phyloP scores from a whole-genome alignment of 2,888 invertebrate species.

The Mythimna impura region DNA sequence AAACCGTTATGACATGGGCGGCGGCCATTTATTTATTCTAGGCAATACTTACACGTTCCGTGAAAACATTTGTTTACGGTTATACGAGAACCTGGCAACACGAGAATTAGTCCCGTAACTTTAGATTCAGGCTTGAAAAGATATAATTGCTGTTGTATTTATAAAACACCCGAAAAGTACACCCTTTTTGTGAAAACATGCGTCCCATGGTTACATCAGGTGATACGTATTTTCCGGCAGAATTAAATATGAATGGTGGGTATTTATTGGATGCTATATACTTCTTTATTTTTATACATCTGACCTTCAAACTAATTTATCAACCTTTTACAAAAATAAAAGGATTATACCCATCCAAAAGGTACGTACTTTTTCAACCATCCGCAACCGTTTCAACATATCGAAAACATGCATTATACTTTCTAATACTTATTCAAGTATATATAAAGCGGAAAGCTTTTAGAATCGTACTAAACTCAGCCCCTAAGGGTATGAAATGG shows the following conservation, averaged over 20 bases:
- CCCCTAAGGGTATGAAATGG: slow-evolving; percentile 36
- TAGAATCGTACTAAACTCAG: slow-evolving; percentile 22
- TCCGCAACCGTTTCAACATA: slow-evolving; percentile 8
- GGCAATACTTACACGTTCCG: slow-evolving; percentile 63
- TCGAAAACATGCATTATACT: slow-evolving; percentile 18
- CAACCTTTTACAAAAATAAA: slow-evolving; percentile 15
- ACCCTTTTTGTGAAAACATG: slow-evolving; percentile 42
- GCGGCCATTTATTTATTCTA: slow-evolving; percentile 79
- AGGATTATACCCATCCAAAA: background rate
- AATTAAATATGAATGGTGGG: slow-evolving; percentile 45
- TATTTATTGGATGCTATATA: slow-evolving; percentile 19
- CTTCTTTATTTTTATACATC: slow-evolving; percentile 38
- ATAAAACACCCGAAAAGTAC: slow-evolving; percentile 26
- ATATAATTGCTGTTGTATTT: slow-evolving; percentile 52
- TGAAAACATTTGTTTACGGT: slow-evolving; percentile 75
- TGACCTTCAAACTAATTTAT: slow-evolving; percentile 24
- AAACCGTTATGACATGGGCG: slow-evolving; percentile 72
- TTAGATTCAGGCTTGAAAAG: slow-evolving; percentile 19
- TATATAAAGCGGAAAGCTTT: slow-evolving; percentile 25
- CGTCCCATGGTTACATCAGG: slow-evolving; percentile 14
- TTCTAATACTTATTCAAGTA: slow-evolving; percentile 23
- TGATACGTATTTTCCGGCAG: slow-evolving; percentile 21
- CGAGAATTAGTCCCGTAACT: slow-evolving; percentile 22
- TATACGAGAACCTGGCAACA: slow-evolving; percentile 19
- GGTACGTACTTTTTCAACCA: background rate